phyloP scores from a whole-genome alignment of 2,797 vertebrate species.

The Malurus splendens region DNA sequence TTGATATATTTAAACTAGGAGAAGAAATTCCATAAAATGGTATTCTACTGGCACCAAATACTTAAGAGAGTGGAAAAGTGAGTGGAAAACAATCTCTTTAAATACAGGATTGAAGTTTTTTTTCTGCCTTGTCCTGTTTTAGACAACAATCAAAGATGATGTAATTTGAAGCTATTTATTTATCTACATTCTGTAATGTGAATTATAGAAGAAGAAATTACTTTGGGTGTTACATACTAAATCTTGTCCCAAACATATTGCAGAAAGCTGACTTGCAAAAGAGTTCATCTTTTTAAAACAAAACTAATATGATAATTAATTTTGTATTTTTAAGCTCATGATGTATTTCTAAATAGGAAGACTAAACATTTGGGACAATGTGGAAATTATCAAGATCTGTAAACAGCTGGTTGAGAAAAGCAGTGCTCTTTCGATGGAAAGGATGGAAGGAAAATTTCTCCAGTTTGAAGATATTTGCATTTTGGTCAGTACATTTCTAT shows the following conservation, averaged over 20 bases:
- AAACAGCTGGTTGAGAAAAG: slow-evolving; percentile 83
- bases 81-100: not conserved
- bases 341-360: slow-evolving; percentile 62
- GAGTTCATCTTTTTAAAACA: not conserved
- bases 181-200: not conserved
- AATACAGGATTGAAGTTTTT: not conserved
- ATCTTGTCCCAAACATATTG: not conserved
- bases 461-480: slow-evolving; percentile 67
- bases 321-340: not conserved
- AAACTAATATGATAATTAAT: not conserved
- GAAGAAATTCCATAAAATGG: slow-evolving; percentile 26
- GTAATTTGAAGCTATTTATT: not conserved
- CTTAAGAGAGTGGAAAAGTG: not conserved
- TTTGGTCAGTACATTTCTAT: not conserved
- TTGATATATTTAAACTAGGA: slow-evolving; percentile 41
- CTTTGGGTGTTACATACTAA: not conserved
- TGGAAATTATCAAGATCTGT: slow-evolving; percentile 83
- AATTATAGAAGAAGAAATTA: not conserved
- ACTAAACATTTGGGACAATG: slow-evolving; percentile 78
- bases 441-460: slow-evolving; percentile 65
- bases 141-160: not conserved
- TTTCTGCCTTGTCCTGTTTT: not conserved
- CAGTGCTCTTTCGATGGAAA: slow-evolving; percentile 70
- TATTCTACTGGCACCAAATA: slow-evolving; percentile 17
- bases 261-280: not conserved